Evolutionary conservation across 1,140 invertebrate genomes (phyloP), one percentile per base, ranked within the genome.

Genomic region (Aphaenogaster rudis): DNA sequence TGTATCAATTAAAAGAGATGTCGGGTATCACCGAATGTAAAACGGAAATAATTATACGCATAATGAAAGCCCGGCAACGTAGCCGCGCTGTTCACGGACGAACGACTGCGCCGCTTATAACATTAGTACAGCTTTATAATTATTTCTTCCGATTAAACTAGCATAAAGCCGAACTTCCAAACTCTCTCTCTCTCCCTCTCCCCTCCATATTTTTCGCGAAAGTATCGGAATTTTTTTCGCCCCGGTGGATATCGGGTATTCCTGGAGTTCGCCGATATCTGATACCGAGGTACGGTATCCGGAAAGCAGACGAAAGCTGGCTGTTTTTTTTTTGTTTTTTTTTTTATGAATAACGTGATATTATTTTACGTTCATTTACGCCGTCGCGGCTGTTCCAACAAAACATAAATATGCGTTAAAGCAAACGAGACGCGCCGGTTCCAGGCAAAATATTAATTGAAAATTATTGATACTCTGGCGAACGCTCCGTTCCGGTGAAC

Each of bases 291-390:
- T 45, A 59, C 21, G 33, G n/a, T 78, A 67, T 78, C 48, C 59
- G 48, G 48, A 79, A 79, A 50, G 76, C 59, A 79, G 74, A 86
- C n/a, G 50, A 79, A 86, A 84, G 36, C 52, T 11, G 69, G 13
- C 80, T 74, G 54, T 59, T 13, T 81, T 77, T 9, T 36, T 57
- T 76, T 42, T 28, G 28, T 80, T 63, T 57, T 57, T 72, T 36
- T 84, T 79, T 86, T 64, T 57, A 64, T 61, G 36, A 79, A 86
- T 86, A 86, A 79, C 72, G 48, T 61, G 82, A 86, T 86, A 86
- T 86, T 86, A 79, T 86, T 86, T 86, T 86, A 86, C 82, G 72
- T 86, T 86, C 72, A 86, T 79, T 79, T 86, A 79, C 72, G 39
- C 74, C 63, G 50, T 64, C 82, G 28, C 45, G 33, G 48, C 82